Conservation (phyloP, 2,113 vertebrate species). For the Aleadryas rufinucha region DNA sequence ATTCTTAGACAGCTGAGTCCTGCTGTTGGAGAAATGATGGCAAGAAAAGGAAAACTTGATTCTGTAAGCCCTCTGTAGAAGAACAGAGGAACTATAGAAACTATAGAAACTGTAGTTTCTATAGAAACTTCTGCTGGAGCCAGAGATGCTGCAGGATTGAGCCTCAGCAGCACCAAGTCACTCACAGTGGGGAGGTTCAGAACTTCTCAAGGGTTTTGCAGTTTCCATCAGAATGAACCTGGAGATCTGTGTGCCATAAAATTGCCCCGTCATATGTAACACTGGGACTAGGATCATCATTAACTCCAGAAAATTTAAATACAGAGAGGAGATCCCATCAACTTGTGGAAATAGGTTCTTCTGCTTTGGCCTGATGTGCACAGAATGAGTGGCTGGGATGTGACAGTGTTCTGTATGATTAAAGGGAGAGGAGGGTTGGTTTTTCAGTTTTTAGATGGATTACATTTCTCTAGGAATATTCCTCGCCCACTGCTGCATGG, state of each 20-base stretch:
- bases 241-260: not conserved
- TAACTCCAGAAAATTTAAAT: not conserved
- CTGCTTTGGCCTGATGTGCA: not conserved
- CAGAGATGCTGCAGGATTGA: not conserved
- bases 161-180: not conserved
- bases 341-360: not conserved
- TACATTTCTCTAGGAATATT: not conserved
- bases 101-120: not conserved
- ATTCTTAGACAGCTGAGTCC: not conserved
- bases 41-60: not conserved
- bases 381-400: not conserved
- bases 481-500: not conserved
- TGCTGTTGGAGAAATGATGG: not conserved
- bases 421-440: not conserved
- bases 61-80: not conserved
- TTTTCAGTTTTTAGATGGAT: not conserved
- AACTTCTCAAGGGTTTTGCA: not conserved
- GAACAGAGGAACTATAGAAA: not conserved
- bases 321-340: not conserved
- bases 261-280: rapidly evolving
- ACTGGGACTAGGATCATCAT: not conserved
- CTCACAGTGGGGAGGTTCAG: not conserved
- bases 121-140: not conserved
- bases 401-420: not conserved
- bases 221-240: not conserved